Conservation (phyloP, 2,888 invertebrate genomes). For the Lapara coniferarum region DNA sequence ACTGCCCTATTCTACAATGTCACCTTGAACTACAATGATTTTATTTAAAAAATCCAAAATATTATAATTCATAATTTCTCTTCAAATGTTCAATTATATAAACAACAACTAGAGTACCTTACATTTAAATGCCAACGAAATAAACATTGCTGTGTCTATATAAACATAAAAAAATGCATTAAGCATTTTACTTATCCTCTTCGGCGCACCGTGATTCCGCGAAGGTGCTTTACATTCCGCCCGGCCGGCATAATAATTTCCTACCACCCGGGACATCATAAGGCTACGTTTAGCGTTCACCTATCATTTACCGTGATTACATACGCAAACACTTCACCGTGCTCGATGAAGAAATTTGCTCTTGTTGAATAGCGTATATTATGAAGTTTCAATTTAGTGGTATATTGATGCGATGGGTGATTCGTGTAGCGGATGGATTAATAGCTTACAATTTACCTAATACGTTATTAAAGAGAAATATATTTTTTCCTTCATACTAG, state of each 20-base stretch:
- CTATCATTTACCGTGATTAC: slow-evolving; percentile 74
- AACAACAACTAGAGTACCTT: neutral
- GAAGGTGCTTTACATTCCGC: slow-evolving; percentile 26
- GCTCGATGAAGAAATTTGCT: slow-evolving; percentile 73
- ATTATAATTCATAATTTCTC: too few relatives aligned
- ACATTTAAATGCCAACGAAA: too few relatives aligned
- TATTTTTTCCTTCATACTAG: neutral
- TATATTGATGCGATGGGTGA: slow-evolving; percentile 1
- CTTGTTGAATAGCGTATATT: slow-evolving; percentile 54
- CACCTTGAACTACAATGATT: too few relatives aligned
- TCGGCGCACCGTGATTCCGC: slow-evolving; percentile 32
- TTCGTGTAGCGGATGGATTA: too few relatives aligned
- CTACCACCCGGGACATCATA: slow-evolving; percentile 48
- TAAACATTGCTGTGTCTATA: too few relatives aligned
- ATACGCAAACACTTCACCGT: slow-evolving; percentile 57
- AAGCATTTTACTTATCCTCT: neutral
- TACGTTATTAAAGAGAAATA: neutral
- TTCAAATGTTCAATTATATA: too few relatives aligned
- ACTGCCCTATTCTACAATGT: too few relatives aligned
- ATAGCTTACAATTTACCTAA: too few relatives aligned
- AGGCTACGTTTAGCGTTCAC: slow-evolving; percentile 38
- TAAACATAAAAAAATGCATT: neutral
- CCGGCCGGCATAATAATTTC: slow-evolving; percentile 31
- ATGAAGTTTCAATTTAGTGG: slow-evolving; percentile 48
- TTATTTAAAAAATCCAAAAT: too few relatives aligned